Evolutionary conservation across 2,113 vertebrate species (phyloP).

Genomic region (Dromaius novaehollandiae): DNA sequence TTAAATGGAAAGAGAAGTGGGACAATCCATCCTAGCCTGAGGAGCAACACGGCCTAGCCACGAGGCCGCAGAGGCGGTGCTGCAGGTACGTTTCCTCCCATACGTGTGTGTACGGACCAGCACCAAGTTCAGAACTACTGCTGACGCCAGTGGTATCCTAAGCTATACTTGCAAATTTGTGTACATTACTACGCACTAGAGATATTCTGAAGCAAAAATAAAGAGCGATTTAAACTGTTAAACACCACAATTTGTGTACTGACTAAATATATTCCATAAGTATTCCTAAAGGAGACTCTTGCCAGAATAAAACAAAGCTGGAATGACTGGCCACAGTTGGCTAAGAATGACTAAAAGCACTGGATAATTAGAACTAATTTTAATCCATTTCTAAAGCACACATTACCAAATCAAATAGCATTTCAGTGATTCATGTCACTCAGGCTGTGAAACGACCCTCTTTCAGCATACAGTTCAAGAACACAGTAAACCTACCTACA

Average conservation of each 20-base stretch:
- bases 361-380: background rate
- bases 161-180: background rate
- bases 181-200: background rate
- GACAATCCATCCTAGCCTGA: background rate
- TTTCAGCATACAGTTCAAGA: background rate
- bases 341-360: background rate
- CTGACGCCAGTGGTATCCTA: background rate
- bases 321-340: background rate
- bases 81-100: background rate
- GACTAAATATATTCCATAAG: background rate
- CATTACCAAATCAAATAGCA: background rate
- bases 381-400: background rate
- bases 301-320: background rate
- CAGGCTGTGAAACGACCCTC: background rate
- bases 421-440: background rate
- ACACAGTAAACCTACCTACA: background rate
- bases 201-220: background rate
- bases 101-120: rapidly evolving
- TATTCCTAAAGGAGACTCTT: background rate
- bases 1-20: background rate
- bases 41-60: background rate
- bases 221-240: background rate
- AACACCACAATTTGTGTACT: background rate
- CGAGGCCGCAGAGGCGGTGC: background rate
- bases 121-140: background rate